Base-by-base conservation (phyloP, 1,140 invertebrate species). In the Mylabris phalerata region DNA sequence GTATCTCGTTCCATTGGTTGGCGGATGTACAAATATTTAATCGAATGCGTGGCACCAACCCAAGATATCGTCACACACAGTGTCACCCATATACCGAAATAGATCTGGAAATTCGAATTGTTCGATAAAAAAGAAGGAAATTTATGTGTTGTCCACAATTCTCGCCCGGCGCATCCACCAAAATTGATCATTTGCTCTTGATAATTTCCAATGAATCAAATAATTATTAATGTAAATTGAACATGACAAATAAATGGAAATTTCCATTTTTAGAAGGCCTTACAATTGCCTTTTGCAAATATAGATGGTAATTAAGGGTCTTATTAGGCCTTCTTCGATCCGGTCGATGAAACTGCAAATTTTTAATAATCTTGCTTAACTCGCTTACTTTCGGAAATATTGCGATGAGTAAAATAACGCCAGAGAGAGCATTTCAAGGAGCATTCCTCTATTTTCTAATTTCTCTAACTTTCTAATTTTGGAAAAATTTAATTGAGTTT, bases 21-120 rank as follows among this genome's bases (percentile, higher is more conserved):
- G 54, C 74, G 64, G 62, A 87, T 77, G 72, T 90, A 93, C 70
- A 92, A 82, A 71, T 90, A 88, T 77, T 93, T 93, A 61, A 93
- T 88, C 71, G 87, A 87, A 70, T 94, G 90, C 3, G 90, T 92
- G 7, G 89, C 85, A 9, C 89, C 90, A 26, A 93, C 90, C 91
- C 90, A 94, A n/a, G 88, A 88, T 10, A 84, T 84, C 19, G 90
- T 90, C 48, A 93, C 84, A 61, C 87, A 84, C 45, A 89, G 79
- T 38, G 88, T 93, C 55, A 94, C 88, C 73, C 90, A 87, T 50
- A 93, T 82, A 40, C 92, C 92, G 69, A 87, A 89, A 69, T 92
- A 90, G 71, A 92, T 90, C 88, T 92, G 76, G 50, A 82, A 82
- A 65, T 4, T 4, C 5, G 11, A 40, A 40, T 40, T 40, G 6